Conservation (phyloP, 2,797 vertebrate genomes). For the Alca torda region DNA sequence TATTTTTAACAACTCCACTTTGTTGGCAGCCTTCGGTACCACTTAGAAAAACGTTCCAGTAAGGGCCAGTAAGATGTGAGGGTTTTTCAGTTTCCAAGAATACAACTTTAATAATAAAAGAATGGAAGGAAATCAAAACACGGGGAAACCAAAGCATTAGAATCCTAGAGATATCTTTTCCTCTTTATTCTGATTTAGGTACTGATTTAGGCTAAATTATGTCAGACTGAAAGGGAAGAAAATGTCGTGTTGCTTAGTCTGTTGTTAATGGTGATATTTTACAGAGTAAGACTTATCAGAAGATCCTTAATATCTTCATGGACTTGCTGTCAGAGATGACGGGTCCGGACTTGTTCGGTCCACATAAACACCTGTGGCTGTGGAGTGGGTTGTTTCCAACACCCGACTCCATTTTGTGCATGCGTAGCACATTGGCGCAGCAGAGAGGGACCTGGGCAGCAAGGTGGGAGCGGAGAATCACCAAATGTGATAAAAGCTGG, state of each 20-base stretch:
- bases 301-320: background rate
- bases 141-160: background rate
- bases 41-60: background rate
- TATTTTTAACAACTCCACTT: background rate
- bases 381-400: background rate
- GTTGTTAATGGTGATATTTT: background rate
- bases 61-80: background rate
- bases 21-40: background rate
- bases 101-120: background rate
- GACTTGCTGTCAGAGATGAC: background rate
- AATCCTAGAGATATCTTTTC: background rate
- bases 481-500: background rate
- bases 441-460: background rate
- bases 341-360: background rate
- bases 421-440: fast-evolving
- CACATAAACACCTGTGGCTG: background rate
- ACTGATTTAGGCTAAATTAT: background rate
- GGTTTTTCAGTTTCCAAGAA: background rate
- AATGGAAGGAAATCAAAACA: background rate
- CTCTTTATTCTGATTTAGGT: background rate
- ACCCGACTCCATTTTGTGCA: background rate
- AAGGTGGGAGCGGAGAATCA: background rate
- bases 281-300: background rate
- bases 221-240: background rate
- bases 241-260: background rate